These are phyloP conservation scores for Tetragnatha versicolor DNA, from an alignment of 1,140 invertebrate genomes.

Conservation along the genomic window DNA sequence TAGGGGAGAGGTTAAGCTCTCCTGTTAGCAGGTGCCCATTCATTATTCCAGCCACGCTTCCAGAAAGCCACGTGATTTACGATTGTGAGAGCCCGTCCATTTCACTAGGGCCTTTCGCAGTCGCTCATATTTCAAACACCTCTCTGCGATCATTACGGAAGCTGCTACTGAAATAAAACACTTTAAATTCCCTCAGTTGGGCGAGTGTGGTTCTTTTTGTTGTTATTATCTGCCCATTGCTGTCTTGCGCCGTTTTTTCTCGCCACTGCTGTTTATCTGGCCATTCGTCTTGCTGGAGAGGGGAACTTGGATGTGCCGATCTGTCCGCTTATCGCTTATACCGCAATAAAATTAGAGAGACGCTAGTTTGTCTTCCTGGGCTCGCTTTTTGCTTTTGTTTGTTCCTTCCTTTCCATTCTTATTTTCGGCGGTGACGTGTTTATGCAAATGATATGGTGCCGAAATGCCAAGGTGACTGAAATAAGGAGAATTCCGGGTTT, in stretches of 20 bases:
- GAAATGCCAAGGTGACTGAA: not conserved
- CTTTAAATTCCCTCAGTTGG: slow-evolving; percentile 30
- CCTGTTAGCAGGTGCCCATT: slow-evolving; percentile 52
- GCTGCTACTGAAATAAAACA: slow-evolving; percentile 54
- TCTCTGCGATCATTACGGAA: slow-evolving; percentile 50
- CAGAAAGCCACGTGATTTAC: slow-evolving; percentile 53
- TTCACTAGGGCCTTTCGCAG: slow-evolving; percentile 25
- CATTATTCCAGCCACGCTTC: slow-evolving; percentile 52
- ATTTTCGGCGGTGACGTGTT: not conserved
- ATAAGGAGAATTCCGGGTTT: not conserved
- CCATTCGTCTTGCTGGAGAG: slow-evolving; percentile 49
- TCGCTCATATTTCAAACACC: slow-evolving; percentile 54
- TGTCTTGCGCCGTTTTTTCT: slow-evolving; percentile 36
- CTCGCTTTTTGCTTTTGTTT: slow-evolving; percentile 15
- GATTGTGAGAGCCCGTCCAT: slow-evolving; percentile 47
- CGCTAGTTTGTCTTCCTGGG: slow-evolving; percentile 40
- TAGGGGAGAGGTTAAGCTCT: slow-evolving; percentile 42
- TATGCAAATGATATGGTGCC: slow-evolving; percentile 30
- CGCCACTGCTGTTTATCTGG: slow-evolving; percentile 43
- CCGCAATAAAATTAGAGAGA: slow-evolving; percentile 53
- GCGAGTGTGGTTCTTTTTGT: slow-evolving; percentile 4
- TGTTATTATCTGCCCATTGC: slow-evolving; percentile 50
- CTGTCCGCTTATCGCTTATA: slow-evolving; percentile 46
- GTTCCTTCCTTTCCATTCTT: not conserved
- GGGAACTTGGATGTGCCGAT: slow-evolving; percentile 48